These are phyloP conservation scores for Sebastes taczanowskii DNA, from an alignment of 2,797 vertebrate species.

Conservation along the genomic window DNA sequence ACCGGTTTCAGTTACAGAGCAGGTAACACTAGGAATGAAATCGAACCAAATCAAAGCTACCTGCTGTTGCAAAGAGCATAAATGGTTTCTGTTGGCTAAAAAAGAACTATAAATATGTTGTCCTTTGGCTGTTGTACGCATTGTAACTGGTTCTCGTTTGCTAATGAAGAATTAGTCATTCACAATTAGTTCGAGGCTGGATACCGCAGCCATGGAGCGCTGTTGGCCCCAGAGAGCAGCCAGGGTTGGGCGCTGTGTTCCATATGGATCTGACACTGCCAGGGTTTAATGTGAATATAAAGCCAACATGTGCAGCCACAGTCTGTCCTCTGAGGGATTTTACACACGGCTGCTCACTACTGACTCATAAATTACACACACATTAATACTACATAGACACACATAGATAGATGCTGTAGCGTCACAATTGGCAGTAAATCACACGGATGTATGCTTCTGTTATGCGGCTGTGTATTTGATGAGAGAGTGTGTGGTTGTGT, in stretches of 20 bases:
- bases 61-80: neutral
- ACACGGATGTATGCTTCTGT: neutral
- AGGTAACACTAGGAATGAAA: neutral
- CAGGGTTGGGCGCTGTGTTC: neutral
- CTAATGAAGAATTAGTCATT: slow-evolving; percentile 32
- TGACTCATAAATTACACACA: slow-evolving; percentile 22
- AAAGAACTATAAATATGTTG: neutral
- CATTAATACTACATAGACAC: neutral
- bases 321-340: slow-evolving; percentile 11
- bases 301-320: slow-evolving; percentile 8
- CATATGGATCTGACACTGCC: slow-evolving; percentile 21
- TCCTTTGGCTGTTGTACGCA: neutral
- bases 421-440: neutral
- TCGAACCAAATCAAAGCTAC: neutral
- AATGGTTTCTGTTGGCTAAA: neutral
- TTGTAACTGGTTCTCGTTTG: neutral
- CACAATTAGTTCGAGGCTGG: slow-evolving; percentile 3
- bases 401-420: neutral
- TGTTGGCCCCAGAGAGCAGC: neutral
- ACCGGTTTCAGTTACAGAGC: neutral
- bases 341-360: slow-evolving; percentile 14
- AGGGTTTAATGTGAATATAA: slow-evolving; percentile 3
- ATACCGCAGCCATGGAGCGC: slow-evolving; percentile 12
- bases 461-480: neutral
- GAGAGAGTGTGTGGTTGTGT: neutral